Evolutionary conservation across 2,113 vertebrate species (phyloP).

Genomic region (Lates calcarifer): DNA sequence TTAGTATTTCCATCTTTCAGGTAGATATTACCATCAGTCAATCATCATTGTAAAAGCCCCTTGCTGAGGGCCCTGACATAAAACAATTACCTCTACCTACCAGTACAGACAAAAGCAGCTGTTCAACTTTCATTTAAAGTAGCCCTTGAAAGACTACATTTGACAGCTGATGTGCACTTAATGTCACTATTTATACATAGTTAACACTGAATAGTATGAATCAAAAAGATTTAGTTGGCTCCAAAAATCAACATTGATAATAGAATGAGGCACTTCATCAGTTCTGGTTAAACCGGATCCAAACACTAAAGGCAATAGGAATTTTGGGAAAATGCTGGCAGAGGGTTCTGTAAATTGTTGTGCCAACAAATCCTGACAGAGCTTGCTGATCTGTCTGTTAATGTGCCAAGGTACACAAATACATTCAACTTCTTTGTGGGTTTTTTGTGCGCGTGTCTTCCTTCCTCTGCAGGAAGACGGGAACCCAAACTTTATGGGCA

Average conservation of each 20-base stretch:
- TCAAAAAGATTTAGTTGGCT: background rate
- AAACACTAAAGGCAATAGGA: background rate
- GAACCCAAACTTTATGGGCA: slow-evolving; percentile 52
- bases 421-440: slow-evolving; percentile 33
- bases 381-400: background rate
- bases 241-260: background rate
- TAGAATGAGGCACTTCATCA: background rate
- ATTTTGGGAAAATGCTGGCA: background rate
- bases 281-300: background rate
- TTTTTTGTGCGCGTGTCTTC: slow-evolving; percentile 61
- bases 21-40: no score
- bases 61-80: no score
- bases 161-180: no score
- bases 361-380: slow-evolving; percentile 24
- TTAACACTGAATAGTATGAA: background rate
- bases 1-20: no score
- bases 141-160: background rate
- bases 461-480: slow-evolving; percentile 72
- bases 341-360: background rate
- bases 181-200: background rate
- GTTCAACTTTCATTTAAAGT: background rate
- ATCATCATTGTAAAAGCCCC: background rate
- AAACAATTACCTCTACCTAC: no score
- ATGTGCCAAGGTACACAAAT: slow-evolving; percentile 29
- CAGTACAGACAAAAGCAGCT: background rate